Evolutionary conservation across 1,140 invertebrate species (phyloP).

Genomic region (Pseudomyrmex flavicornis): DNA sequence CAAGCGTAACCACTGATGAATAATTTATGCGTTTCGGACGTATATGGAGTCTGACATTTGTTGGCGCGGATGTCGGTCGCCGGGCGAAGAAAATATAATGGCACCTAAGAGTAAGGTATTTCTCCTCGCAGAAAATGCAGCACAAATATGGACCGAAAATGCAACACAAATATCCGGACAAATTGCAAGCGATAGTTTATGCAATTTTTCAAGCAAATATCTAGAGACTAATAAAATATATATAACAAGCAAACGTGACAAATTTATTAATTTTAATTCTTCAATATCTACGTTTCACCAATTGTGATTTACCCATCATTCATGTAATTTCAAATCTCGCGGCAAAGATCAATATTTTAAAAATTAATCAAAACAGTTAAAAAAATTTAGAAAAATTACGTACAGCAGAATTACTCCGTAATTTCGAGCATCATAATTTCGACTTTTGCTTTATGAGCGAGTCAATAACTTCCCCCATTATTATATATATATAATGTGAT

Average conservation of each 20-base stretch:
- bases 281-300: too few relatives aligned
- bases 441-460: too few relatives aligned
- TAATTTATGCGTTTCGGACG: constrained; percentile 63
- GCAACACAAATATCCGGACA: background rate
- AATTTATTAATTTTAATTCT: too few relatives aligned
- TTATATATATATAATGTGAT: too few relatives aligned
- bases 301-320: background rate
- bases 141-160: background rate
- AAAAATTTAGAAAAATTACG: too few relatives aligned
- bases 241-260: background rate
- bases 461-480: too few relatives aligned
- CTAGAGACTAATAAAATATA: background rate
- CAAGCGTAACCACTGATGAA: constrained; percentile 63
- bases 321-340: background rate
- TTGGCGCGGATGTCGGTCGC: constrained; percentile 5
- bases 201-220: background rate
- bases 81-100: background rate
- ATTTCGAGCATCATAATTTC: too few relatives aligned
- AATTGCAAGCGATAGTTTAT: background rate
- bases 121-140: background rate
- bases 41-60: constrained; percentile 48
- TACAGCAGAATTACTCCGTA: too few relatives aligned
- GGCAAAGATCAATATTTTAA: background rate
- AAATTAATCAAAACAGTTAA: background rate
- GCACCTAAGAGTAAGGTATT: background rate